Base-by-base conservation (phyloP, 2,113 vertebrate genomes). In the Pteropus alecto region DNA sequence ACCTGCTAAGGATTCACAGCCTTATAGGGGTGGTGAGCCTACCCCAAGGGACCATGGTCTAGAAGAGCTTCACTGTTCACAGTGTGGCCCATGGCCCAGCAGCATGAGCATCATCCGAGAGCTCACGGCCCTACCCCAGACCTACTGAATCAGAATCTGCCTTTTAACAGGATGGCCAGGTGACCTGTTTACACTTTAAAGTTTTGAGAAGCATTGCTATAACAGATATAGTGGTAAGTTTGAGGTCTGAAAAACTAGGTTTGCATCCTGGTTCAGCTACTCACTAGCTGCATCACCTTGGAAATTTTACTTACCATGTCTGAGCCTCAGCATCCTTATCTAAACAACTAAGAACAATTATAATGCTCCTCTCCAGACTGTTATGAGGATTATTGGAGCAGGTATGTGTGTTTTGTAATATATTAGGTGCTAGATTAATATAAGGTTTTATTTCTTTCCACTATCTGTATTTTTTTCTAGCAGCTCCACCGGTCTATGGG, bases 391-490 rank as follows among this genome's bases (percentile, higher is more conserved):
- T 61, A 10, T 30, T 90, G 73, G 67, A 87, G 41, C 46, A 56
- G 24, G 9, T 15, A 48, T n/a, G 14, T 77, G 41, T 71, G 87
- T 65, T 93, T 93, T 67, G 5, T 92, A 76, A 79, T 2, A 11
- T 73, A 51, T 16, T 19, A 24, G 10, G n/a, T 12, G 13, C 38
- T 54, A 68, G 30, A 56, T 84, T 21, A 90, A 67, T 26, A 5
- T 3, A 48, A 46, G 19, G 6, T 63, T 87, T 35, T 28, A 16
- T 79, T 89, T 93, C 63, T 82, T 87, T 87, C 74, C 28, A 60
- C 16, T n/a, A 15, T 41, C 6, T 19, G 26, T 4, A 35, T 56
- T 87, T 87, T 94, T 94, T 56, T 61, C 35, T 86, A 73, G 73
- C 70, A 82, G 54, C 48, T 41, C 8, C 67, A 28, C 0, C 38